phyloP scores from a whole-genome alignment of 2,113 vertebrate genomes.

The Ailurus styani region DNA sequence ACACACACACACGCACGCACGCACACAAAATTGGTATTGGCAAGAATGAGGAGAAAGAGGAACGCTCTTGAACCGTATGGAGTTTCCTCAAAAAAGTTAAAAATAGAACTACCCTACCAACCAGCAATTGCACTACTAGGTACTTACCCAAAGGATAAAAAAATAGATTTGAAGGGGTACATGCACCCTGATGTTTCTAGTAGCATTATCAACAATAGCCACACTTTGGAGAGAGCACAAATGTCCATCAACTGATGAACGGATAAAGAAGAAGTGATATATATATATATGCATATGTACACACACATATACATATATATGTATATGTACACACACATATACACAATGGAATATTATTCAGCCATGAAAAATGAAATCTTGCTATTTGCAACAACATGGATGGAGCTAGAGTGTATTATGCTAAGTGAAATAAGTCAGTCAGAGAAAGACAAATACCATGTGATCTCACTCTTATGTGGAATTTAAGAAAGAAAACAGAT shows the following conservation, averaged over 20 bases:
- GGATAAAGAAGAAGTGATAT: background rate
- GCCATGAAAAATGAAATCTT: background rate
- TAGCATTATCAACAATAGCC: background rate
- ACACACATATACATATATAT: too few species aligned
- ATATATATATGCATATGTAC: too few species aligned
- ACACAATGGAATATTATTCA: background rate
- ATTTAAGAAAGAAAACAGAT: background rate
- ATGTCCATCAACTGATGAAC: background rate
- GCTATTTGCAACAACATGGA: background rate
- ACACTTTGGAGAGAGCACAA: background rate
- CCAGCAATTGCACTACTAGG: background rate
- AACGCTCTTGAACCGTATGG: background rate
- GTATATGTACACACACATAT: too few species aligned
- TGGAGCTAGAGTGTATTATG: background rate
- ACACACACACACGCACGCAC: too few species aligned
- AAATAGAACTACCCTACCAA: background rate
- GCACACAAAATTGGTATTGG: too few species aligned
- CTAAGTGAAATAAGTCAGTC: background rate
- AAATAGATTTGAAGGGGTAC: too few species aligned
- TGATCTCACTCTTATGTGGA: background rate
- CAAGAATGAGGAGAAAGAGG: background rate
- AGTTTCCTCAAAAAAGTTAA: background rate
- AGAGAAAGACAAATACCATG: background rate
- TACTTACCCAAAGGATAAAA: background rate
- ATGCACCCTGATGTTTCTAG: background rate